Evolutionary conservation across 2,113 vertebrate species (phyloP).

Genomic region (Lontra canadensis): DNA sequence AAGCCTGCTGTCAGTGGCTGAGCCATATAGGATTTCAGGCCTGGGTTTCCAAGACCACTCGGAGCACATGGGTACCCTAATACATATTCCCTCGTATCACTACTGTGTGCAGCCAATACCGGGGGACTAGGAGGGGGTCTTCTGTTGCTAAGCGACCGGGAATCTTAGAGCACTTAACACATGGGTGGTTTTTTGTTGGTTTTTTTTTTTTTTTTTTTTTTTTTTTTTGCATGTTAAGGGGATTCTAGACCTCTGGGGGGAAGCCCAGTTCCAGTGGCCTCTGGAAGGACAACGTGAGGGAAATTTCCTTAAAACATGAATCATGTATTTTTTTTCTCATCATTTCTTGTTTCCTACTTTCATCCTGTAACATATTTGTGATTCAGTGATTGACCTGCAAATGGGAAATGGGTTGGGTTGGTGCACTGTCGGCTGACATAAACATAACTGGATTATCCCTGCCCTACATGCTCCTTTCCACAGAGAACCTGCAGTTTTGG

Average conservation of each 20-base stretch:
- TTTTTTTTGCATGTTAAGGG: conserved; percentile 47
- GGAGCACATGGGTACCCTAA: not conserved
- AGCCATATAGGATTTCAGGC: not conserved
- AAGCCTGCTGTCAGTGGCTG: not conserved
- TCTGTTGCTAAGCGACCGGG: conserved; percentile 65
- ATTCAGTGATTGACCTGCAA: conserved; percentile 62
- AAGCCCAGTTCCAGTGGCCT: conserved; percentile 40
- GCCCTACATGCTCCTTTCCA: conserved; percentile 45
- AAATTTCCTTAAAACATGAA: conserved; percentile 64
- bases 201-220: not conserved
- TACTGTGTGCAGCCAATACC: not conserved
- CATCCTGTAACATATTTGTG: conserved; percentile 78
- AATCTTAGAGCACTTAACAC: conserved; percentile 54
- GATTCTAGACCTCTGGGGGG: not conserved
- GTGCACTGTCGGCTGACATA: not conserved
- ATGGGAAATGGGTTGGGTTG: conserved; percentile 24
- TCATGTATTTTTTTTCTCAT: conserved; percentile 71
- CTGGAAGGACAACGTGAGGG: conserved; percentile 60
- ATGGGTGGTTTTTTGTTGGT: conserved; percentile 1
- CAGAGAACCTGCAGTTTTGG: conserved; percentile 99
- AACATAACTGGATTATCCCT: conserved; percentile 7
- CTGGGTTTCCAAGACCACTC: not conserved
- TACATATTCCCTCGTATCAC: not conserved
- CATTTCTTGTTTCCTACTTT: conserved; percentile 63
- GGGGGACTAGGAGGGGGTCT: not conserved